Evolutionary conservation across 2,797 vertebrate species (phyloP).

Genomic region (Sternotherus odoratus): DNA sequence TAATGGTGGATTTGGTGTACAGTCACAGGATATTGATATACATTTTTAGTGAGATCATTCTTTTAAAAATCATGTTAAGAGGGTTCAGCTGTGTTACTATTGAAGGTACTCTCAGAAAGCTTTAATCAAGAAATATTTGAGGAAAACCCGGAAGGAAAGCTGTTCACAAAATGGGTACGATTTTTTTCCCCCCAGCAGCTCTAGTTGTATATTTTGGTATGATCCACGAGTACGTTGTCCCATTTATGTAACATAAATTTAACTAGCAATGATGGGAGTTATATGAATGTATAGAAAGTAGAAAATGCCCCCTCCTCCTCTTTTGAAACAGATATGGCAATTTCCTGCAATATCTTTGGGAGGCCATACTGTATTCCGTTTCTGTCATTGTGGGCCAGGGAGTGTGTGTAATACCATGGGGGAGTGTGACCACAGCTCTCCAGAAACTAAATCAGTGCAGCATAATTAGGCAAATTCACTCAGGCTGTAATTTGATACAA

Average conservation of each 20-base stretch:
- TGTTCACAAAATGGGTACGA: accelerated
- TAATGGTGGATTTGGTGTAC: background rate
- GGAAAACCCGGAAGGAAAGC: background rate
- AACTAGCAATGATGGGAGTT: background rate
- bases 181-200: background rate
- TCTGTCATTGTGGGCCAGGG: too few relatives aligned
- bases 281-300: background rate
- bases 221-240: background rate
- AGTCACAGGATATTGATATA: background rate
- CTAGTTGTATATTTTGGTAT: background rate
- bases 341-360: too few relatives aligned
- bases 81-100: background rate
- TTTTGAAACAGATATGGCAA: background rate
- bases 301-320: background rate
- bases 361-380: too few relatives aligned
- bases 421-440: too few relatives aligned
- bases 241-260: background rate
- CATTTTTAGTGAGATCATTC: background rate
- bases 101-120: background rate
- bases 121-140: background rate
- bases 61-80: background rate
- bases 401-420: too few relatives aligned
- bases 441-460: too few relatives aligned
- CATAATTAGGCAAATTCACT: too few relatives aligned
- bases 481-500: too few relatives aligned